Percentiles rank a stretch among this genome's conserved stretches.
Evolutionary conservation across 2,797 vertebrate genomes (phyloP).

Genomic region (Gobionotothen gibberifrons): DNA sequence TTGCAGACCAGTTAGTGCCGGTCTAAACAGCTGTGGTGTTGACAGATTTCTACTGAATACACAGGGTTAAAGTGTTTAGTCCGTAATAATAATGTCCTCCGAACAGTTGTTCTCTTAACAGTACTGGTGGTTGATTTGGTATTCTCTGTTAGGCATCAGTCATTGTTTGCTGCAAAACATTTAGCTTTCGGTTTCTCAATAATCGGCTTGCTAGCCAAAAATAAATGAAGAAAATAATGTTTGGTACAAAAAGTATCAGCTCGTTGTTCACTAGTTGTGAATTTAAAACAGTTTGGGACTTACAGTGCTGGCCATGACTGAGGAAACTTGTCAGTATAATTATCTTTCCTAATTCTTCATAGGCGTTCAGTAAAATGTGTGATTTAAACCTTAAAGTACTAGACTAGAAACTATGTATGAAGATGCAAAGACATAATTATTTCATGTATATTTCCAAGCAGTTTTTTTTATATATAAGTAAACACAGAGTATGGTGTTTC

Average conservation of each 20-base stretch:
- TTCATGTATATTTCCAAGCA: background rate
- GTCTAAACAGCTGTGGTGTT: conserved; percentile 51
- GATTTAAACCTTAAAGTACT: background rate
- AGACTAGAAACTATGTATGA: background rate
- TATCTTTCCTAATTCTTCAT: background rate
- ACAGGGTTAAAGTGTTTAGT: conserved; percentile 15
- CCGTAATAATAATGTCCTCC: conserved; percentile 17
- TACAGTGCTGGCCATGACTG: background rate
- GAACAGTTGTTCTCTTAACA: conserved; percentile 1
- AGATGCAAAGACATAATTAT: background rate
- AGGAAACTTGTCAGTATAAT: background rate
- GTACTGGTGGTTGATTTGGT: conserved; percentile 13
- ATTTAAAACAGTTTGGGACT: background rate
- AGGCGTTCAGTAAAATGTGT: background rate
- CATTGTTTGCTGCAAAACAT: conserved; percentile 18
- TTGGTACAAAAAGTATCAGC: conserved; percentile 16
- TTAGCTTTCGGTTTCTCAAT: conserved; percentile 25
- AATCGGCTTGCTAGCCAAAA: conserved; percentile 1
- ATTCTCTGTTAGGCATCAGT: conserved; percentile 22
- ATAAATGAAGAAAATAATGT: background rate
- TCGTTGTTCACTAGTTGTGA: conserved; percentile 17
- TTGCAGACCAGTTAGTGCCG: conserved; percentile 57
- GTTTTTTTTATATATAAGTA: background rate
- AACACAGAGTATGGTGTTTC: background rate
- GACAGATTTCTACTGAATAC: conserved; percentile 45